phyloP scores from a whole-genome alignment of 2,888 invertebrate genomes.

The Julus scandinavius region DNA sequence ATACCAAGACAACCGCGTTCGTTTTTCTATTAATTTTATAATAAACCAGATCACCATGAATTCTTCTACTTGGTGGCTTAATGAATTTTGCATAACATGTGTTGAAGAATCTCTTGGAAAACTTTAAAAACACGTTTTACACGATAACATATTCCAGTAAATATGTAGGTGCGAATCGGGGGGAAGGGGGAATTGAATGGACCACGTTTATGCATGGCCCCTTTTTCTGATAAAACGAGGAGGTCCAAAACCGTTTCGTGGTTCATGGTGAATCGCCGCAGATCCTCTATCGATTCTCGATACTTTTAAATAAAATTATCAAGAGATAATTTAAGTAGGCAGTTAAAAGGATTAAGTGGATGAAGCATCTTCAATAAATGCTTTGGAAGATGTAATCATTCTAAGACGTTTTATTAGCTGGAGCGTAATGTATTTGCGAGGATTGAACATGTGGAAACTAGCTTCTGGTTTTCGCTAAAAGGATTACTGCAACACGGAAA shows the following conservation, averaged over 20 bases:
- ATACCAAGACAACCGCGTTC: too few species aligned
- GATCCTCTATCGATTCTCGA: background rate
- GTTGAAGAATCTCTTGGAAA: too few species aligned
- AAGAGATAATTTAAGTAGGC: conserved; percentile 25
- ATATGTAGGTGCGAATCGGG: too few species aligned
- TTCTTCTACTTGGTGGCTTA: too few species aligned
- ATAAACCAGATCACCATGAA: too few species aligned
- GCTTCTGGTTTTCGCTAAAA: conserved; percentile 33
- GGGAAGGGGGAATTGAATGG: background rate
- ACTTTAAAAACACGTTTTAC: too few species aligned
- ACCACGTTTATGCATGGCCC: background rate
- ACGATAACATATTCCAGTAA: too few species aligned
- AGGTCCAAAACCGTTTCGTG: conserved; percentile 6
- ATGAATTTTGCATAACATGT: too few species aligned
- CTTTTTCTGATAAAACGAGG: background rate
- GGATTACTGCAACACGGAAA: background rate
- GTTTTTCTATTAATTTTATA: too few species aligned
- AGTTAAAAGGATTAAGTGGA: conserved; percentile 15
- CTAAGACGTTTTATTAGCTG: conserved; percentile 26
- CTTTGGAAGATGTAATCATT: conserved; percentile 23
- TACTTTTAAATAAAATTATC: conserved; percentile 33
- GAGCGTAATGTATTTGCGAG: conserved; percentile 8
- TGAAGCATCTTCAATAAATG: conserved; percentile 33
- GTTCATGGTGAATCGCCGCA: background rate
- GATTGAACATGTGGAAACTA: conserved; percentile 26